Conservation (phyloP, 2,113 vertebrate genomes). For the Podocnemis expansa region DNA sequence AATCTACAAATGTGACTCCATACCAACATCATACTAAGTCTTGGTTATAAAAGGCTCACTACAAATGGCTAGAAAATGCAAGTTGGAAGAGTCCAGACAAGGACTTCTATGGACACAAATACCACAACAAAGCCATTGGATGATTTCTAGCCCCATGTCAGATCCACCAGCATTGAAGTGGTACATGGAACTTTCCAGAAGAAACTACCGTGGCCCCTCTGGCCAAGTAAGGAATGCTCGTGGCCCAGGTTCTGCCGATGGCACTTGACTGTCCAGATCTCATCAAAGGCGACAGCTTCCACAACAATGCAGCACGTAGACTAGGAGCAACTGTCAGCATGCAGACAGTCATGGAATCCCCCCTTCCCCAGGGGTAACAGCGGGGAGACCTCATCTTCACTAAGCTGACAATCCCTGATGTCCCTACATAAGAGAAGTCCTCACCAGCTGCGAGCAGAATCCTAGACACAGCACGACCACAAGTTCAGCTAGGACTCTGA, state of each 20-base stretch:
- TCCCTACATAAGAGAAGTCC: neutral
- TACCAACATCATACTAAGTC: neutral
- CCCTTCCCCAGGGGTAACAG: neutral
- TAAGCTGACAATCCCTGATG: neutral
- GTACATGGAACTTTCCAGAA: no score
- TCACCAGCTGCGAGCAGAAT: neutral
- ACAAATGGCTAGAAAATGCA: neutral
- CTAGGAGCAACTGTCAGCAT: neutral
- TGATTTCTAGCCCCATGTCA: no score
- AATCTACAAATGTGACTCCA: neutral
- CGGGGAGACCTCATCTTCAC: neutral
- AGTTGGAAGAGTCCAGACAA: neutral
- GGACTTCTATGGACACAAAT: neutral
- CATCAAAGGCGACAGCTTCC: neutral
- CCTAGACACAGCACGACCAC: neutral
- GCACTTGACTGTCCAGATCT: neutral
- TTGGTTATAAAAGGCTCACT: neutral
- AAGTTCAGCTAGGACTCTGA: neutral
- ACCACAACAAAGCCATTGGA: neutral
- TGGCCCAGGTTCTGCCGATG: neutral
- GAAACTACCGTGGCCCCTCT: no score
- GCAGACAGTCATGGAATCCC: neutral
- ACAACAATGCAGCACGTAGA: neutral
- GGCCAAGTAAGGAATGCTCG: neutral
- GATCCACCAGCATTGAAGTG: neutral